Evolutionary conservation across 2,113 vertebrate species (phyloP).

Genomic region (Danionella cerebrum): DNA sequence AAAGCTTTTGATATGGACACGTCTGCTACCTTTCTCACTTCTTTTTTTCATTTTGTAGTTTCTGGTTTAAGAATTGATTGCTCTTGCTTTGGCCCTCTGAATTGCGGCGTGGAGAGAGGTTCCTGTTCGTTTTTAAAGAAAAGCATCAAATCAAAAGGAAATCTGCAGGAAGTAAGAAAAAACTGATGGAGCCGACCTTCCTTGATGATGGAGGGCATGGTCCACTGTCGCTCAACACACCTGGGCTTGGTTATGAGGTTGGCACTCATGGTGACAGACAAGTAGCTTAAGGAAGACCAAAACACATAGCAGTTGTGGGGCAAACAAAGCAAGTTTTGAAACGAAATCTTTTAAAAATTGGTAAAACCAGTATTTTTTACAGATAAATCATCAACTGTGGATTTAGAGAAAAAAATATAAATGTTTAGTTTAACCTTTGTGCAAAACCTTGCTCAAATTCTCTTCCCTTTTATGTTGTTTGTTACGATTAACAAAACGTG

Average conservation of each 20-base stretch:
- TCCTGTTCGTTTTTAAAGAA: slow-evolving; percentile 6
- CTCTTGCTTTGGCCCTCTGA: slow-evolving; percentile 50
- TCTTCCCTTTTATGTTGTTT: no score
- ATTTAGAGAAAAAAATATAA: no score
- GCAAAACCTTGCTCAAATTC: no score
- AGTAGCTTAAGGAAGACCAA: not conserved
- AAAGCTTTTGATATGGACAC: slow-evolving; percentile 57
- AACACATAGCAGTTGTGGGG: not conserved
- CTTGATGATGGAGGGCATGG: slow-evolving; percentile 31
- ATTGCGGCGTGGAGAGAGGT: slow-evolving; percentile 47
- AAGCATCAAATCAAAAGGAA: slow-evolving; percentile 51
- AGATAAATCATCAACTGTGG: no score
- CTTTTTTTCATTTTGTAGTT: slow-evolving; percentile 54
- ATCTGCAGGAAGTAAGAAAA: slow-evolving; percentile 50
- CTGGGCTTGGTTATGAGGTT: slow-evolving; percentile 8
- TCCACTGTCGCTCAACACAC: not conserved
- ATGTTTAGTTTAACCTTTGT: no score
- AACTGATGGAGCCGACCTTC: slow-evolving; percentile 44
- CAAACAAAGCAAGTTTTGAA: no score
- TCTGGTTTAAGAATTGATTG: slow-evolving; percentile 58
- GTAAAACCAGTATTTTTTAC: no score
- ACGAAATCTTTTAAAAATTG: no score
- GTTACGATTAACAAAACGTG: no score
- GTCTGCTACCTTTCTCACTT: slow-evolving; percentile 43
- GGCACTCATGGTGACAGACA: slow-evolving; percentile 17